Evolutionary conservation across 37 sponge, comb jelly and placozoan genomes (phyloP).

Genomic region (Spongilla lacustris): DNA sequence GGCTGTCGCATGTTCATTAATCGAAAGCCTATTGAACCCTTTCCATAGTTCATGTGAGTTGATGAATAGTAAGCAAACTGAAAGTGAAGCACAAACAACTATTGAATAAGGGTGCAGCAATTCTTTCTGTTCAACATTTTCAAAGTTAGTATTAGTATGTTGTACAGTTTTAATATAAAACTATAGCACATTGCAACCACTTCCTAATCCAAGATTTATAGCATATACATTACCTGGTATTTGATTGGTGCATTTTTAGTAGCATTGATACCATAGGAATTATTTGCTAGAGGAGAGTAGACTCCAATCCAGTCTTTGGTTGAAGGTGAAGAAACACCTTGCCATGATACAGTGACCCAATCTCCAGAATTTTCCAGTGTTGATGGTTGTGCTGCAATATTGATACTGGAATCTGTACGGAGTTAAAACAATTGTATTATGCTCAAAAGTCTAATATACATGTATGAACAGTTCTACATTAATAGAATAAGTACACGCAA

Average conservation of each 20-base stretch:
- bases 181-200: no score
- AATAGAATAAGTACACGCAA: no score
- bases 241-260: slow-evolving; percentile 54
- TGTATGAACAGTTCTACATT: no score
- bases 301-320: slow-evolving; percentile 64
- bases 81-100: neutral
- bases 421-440: no score
- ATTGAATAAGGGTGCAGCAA: no score
- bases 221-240: slow-evolving; percentile 45
- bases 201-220: no score
- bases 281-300: slow-evolving; percentile 55
- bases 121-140: no score
- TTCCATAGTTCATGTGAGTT: slow-evolving; percentile 33
- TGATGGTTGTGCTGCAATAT: neutral
- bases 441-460: no score
- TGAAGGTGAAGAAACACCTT: slow-evolving; percentile 28
- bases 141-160: no score
- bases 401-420: neutral
- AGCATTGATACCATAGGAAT: slow-evolving; percentile 40
- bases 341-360: slow-evolving; percentile 65
- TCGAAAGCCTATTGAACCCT: slow-evolving; percentile 40
- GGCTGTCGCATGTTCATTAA: slow-evolving; percentile 61
- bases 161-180: no score
- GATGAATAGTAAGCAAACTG: slow-evolving; percentile 40
- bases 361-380: slow-evolving; percentile 34